A percentile compares a stretch with the other conserved stretches of the same genome.
Conservation (phyloP, 2,888 invertebrate species). For the Dicyrtomina minuta region DNA sequence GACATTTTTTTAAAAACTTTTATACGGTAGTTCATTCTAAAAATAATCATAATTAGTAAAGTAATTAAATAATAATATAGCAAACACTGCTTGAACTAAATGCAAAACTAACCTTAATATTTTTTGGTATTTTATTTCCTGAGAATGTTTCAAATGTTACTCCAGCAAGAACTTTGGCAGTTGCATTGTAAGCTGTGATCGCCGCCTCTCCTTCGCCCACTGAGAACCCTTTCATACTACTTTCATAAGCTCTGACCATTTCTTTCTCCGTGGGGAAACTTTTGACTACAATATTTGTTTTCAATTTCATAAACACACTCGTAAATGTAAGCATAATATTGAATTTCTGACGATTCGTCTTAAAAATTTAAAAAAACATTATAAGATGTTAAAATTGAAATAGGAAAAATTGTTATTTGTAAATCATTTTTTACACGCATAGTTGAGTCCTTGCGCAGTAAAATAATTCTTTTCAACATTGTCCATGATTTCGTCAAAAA, state of each 20-base stretch:
- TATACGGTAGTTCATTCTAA: too few species aligned
- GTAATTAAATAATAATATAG: neutral
- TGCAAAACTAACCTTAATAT: too few species aligned
- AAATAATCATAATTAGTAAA: too few species aligned
- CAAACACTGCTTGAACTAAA: neutral
- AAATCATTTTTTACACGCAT: slow-evolving; percentile 40
- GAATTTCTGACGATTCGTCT: too few species aligned
- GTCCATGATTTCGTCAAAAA: slow-evolving; percentile 31
- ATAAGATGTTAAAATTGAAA: too few species aligned
- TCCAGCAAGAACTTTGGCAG: slow-evolving; percentile 34
- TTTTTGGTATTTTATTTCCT: too few species aligned
- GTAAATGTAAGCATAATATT: too few species aligned
- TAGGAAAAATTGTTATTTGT: too few species aligned
- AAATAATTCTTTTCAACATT: slow-evolving; percentile 50
- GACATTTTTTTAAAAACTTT: neutral
- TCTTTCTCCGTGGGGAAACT: slow-evolving; percentile 55
- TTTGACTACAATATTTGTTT: slow-evolving; percentile 17
- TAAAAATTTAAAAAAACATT: slow-evolving; percentile 4
- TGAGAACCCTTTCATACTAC: too few species aligned
- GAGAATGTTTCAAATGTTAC: slow-evolving; percentile 43
- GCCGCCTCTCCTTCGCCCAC: neutral
- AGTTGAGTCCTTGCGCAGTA: slow-evolving; percentile 31
- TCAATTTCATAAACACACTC: neutral
- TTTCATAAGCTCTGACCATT: slow-evolving; percentile 29
- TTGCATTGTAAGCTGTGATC: slow-evolving; percentile 30